These are phyloP conservation scores for Drosophila ironensis DNA, from an alignment of 1,140 invertebrate species.

Conservation along the genomic window DNA sequence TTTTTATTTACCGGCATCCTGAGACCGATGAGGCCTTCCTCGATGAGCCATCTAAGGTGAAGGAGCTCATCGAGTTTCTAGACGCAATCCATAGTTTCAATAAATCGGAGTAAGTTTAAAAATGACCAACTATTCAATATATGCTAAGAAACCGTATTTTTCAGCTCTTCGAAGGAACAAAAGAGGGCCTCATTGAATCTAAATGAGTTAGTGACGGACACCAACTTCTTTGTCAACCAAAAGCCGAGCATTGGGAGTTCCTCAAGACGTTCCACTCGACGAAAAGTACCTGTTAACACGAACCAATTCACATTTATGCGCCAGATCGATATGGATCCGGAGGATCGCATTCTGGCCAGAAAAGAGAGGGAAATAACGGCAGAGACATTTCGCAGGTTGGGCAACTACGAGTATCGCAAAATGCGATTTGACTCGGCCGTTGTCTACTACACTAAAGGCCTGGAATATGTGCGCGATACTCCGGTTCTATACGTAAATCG, in stretches of 20 bases:
- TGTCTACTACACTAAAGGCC: constrained; percentile 27
- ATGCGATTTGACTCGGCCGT: constrained; percentile 15
- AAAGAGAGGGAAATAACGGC: constrained; percentile 39
- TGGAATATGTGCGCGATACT: constrained; percentile 38
- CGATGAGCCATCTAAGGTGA: constrained; percentile 6
- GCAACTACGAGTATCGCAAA: constrained; percentile 42
- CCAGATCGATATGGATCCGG: constrained; percentile 15
- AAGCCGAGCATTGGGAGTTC: background rate
- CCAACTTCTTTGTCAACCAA: background rate
- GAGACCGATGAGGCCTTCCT: constrained; percentile 45
- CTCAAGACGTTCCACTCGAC: background rate
- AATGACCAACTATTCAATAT: fast-evolving
- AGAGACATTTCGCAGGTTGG: constrained; percentile 43
- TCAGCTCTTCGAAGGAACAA: background rate
- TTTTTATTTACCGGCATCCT: constrained; percentile 2
- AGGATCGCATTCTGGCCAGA: constrained; percentile 6
- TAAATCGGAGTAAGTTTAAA: constrained; percentile 34
- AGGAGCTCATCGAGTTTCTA: constrained; percentile 26
- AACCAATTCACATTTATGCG: constrained; percentile 61
- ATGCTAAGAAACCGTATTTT: background rate
- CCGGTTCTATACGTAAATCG: constrained; percentile 57
- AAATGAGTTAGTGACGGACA: background rate
- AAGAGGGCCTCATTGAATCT: background rate
- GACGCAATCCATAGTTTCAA: constrained; percentile 10
- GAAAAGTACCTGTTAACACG: background rate